Base-by-base conservation (phyloP, 2,797 vertebrate species). In the Enteromius viviparus region DNA sequence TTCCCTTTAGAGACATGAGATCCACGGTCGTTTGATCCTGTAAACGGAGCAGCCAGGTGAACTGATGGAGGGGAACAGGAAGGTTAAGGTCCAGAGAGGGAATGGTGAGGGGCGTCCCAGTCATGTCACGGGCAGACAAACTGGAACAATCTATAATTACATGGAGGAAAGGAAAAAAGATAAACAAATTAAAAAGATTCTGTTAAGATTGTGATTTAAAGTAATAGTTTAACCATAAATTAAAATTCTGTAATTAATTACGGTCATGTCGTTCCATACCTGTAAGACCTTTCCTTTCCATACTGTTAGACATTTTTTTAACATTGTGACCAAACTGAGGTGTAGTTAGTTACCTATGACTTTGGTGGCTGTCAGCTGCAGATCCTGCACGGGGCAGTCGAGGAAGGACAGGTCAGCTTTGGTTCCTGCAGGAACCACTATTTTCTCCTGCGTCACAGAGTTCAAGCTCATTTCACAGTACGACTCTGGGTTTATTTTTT, bases 41-140 rank as follows among this genome's bases (percentile, higher is more conserved):
- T 82, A 95, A 91, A 14, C 32, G 87, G 29, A 99, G 26, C 85
- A 93, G 90, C 97, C 98, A 99, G 49, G 91, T 94, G 89, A 96
- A 95, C 85, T 87, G 94, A 1, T 93, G 90, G 21, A 98, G 93
- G 0, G 86, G 90, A 65, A 96, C 89, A 0, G 94, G 96, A 23
- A 99, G 91, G 5, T 88, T 93, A n/a, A 92, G 71, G 26, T 95
- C 88, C 88, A 93, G 64, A 0, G 37, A 0, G 0, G 97, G 96
- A 26, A 97, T 90, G 0, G 21, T 85, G 83, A 99, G 94, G 1
- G 15, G 8, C 66, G 88, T 87, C 40, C 78, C 51, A 40, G 6
- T 91, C 80, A 71, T n/a, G 1, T 89, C 26, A 89, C 97, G 98
- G 1, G 71, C 74, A 0, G 76, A 17, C 37, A 75, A 10, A 11